Evolutionary conservation across 53 echinoderm and acorn worm species (phyloP).

Genomic region (Luidia sarsii): DNA sequence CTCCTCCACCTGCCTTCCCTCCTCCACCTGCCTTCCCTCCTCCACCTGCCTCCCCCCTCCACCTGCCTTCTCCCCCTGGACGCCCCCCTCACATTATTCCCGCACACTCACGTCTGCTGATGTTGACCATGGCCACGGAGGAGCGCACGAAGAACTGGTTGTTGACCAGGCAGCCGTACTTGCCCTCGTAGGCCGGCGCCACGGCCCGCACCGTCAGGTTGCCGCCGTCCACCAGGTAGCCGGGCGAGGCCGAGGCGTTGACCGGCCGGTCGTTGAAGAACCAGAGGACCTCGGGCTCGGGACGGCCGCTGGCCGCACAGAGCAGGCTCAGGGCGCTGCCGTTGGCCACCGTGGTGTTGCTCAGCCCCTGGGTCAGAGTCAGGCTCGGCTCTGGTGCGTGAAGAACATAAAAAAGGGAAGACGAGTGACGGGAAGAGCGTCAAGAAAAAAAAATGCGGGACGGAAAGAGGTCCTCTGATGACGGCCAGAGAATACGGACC

Average conservation of each 20-base stretch:
- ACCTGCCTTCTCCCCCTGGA: too few relatives aligned
- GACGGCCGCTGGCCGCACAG: constrained; percentile 67
- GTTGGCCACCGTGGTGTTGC: constrained; percentile 54
- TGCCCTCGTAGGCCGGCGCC: constrained; percentile 42
- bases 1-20: too few relatives aligned
- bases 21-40: too few relatives aligned
- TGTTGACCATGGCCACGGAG: constrained; percentile 45
- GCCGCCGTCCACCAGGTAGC: constrained; percentile 48
- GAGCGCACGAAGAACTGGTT: constrained; percentile 47
- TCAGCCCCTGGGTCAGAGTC: constrained; percentile 43
- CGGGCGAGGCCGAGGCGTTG: constrained; percentile 18
- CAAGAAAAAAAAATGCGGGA: too few relatives aligned
- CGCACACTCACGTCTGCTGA: constrained; percentile 2
- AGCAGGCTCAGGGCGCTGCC: constrained; percentile 49
- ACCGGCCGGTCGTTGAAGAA: constrained; percentile 38
- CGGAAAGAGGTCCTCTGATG: too few relatives aligned
- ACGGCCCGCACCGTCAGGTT: constrained; percentile 19
- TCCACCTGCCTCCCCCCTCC: too few relatives aligned
- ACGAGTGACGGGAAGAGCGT: too few relatives aligned
- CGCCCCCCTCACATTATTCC: too few relatives aligned
- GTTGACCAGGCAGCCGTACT: constrained; percentile 52
- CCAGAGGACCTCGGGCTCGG: constrained; percentile 43
- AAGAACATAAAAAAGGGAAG: too few relatives aligned
- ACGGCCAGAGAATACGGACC: too few relatives aligned
- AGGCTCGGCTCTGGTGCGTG: constrained; percentile 45